These are phyloP conservation scores for Onychomys leucogaster DNA, from an alignment of 2,797 vertebrate species.

Conservation along the genomic window DNA sequence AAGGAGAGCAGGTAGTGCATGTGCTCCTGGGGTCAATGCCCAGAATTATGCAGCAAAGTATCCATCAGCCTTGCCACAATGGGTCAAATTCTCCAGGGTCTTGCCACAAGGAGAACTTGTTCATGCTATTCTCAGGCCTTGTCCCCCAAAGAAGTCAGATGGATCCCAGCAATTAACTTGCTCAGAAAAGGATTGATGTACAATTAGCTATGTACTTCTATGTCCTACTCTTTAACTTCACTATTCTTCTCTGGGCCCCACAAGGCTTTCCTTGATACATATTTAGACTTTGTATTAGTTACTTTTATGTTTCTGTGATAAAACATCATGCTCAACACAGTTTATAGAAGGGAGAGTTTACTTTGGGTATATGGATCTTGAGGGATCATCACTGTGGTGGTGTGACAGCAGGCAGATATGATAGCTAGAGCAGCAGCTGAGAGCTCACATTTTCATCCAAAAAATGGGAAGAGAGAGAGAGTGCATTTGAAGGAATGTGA, in stretches of 20 bases:
- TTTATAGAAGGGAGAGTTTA: not conserved
- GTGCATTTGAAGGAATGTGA: not conserved
- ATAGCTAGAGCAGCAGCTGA: not conserved
- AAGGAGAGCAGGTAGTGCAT: too few species aligned
- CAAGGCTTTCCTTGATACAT: not conserved
- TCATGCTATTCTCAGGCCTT: too few species aligned
- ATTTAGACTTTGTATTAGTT: not conserved
- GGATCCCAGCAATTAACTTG: not conserved
- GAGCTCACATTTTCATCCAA: not conserved
- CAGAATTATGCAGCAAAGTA: too few species aligned
- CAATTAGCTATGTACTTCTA: not conserved
- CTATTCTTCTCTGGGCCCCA: too few species aligned
- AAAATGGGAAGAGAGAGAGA: not conserved
- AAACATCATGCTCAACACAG: not conserved
- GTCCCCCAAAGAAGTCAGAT: too few species aligned
- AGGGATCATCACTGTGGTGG: not conserved
- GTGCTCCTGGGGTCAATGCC: too few species aligned
- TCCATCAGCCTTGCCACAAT: too few species aligned
- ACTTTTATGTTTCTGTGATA: not conserved
- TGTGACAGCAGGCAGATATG: not conserved
- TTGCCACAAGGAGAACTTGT: too few species aligned
- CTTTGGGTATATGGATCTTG: not conserved
- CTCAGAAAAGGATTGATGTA: not conserved
- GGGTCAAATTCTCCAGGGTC: too few species aligned
- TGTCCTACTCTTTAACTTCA: not conserved